Evolutionary conservation across 2,888 invertebrate species (phyloP), one percentile per base, ranked within the genome.

Genomic region (Callosobruchus maculatus): DNA sequence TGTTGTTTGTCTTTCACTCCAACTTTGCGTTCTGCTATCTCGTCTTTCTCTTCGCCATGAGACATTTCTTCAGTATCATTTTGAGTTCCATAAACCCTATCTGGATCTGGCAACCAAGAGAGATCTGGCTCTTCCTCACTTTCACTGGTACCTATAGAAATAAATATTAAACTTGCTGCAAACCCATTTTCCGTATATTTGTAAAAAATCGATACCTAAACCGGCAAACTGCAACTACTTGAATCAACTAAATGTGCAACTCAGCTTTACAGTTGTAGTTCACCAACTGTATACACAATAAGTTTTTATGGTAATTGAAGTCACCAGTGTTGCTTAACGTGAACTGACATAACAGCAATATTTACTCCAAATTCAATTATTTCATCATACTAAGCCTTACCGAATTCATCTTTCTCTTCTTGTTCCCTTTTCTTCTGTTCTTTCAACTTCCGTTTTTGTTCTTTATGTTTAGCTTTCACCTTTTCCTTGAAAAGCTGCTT

Each of bases 91-190:
- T 95, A 95, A 75, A 95, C 84, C 84, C 93, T 92, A 84, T 96
- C 94, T 30, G 95, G 95, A 89, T 97, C 95, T 20, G 96, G 96
- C 72, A 96, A 85, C 94, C 95, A 95, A 0, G 94, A 94, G 68
- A 95, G 84, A 84, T 95, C 94, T 20, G 93, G 92, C 31, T 90
- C 92, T 80, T 91, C 90, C 66, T 89, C 91, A 22, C 90, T 90
- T 73, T 89, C 89, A n/a, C 77, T 77, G 67, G 49, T 49, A 18
- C 49, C 49, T 49, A 49, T 13, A 49, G 18, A 49, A 49, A 18
- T 49, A n/a, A n/a, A n/a, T n/a, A n/a, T n/a, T n/a, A n/a, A n/a
- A n/a, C n/a, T n/a, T n/a, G n/a, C n/a, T n/a, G n/a, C n/a, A n/a
- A n/a, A n/a, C n/a, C n/a, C n/a, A n/a, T n/a, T n/a, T n/a, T n/a